Evolutionary conservation across 1,140 invertebrate species (phyloP), one percentile per base, ranked within the genome.

Genomic region (Trinorchestia longiramus): DNA sequence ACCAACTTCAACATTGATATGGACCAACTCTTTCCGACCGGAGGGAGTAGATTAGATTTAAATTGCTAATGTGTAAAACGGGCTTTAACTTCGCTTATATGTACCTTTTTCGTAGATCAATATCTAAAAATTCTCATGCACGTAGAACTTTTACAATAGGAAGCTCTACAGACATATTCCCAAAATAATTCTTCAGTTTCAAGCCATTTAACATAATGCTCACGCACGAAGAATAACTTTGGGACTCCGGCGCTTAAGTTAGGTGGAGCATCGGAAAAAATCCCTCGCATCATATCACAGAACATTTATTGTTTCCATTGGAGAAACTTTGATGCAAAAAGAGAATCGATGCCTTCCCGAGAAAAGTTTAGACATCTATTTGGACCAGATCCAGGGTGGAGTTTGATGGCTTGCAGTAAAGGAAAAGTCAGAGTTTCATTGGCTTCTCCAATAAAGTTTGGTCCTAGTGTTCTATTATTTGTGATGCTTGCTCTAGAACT

Each of bases 291-390:
- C 88, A 43, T 90, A 90, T 90, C 41, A 42, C n/a, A 90, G 88
- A 90, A 90, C 88, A 90, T 90, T 90, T 43, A 90, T 90, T 90
- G 88, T 90, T 90, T 90, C 88, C 88, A 43, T 43, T 42, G 41
- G 41, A 17, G 43, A 90, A 90, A 90, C 41, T 90, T 90, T 41
- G 43, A 90, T 90, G 88, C 88, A 90, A 90, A 90, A 41, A 90
- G 88, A 90, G 88, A 90, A 77, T 77, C 88, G 88, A 42, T 90
- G 88, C 88, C 88, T 90, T 90, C 88, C 88, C n/a, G n/a, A 90
- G 88, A 90, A 90, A 94, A 94, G 92, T 94, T 94, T 43, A 11
- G 40, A 43, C 92, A 43, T 94, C 92, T 94, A 44, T 94, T 94
- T 45, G 19, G 88, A 43, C 36, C 43, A 94, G 92, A 45, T 94